Evolutionary conservation across 2,113 vertebrate species (phyloP).

Genomic region (Acinonyx jubatus): DNA sequence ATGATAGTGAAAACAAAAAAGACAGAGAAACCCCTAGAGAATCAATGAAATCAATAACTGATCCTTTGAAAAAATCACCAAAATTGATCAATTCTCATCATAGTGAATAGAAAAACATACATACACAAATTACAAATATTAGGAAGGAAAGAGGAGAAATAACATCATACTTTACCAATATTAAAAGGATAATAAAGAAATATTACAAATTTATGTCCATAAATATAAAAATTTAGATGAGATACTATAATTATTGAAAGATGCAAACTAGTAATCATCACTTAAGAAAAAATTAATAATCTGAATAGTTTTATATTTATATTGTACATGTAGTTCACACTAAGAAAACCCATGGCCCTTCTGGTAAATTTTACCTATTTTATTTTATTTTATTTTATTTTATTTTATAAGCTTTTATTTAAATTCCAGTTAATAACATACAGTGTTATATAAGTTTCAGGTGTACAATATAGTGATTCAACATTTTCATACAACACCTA

Average conservation of each 20-base stretch:
- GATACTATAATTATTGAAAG: neutral
- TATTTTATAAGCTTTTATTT: neutral
- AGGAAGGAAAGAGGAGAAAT: neutral
- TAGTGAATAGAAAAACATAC: neutral
- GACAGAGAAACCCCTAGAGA: neutral
- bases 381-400: neutral
- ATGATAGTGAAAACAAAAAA: neutral
- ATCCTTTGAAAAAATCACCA: neutral
- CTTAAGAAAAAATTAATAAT: neutral
- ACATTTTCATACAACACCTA: too few relatives aligned
- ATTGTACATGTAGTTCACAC: neutral
- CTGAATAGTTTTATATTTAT: neutral
- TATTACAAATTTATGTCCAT: neutral
- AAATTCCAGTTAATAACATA: neutral
- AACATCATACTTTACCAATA: neutral
- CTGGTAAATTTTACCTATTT: neutral
- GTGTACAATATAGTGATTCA: neutral
- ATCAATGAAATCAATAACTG: neutral
- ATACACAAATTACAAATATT: neutral
- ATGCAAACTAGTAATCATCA: neutral
- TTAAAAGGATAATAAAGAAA: neutral
- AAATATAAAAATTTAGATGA: neutral
- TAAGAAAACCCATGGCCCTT: neutral
- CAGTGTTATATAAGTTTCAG: neutral
- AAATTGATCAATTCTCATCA: neutral